A percentile compares a stretch with the other conserved stretches of the same genome.
phyloP scores from a whole-genome alignment of 2,113 vertebrate genomes.

The Ceyx melanurus region DNA sequence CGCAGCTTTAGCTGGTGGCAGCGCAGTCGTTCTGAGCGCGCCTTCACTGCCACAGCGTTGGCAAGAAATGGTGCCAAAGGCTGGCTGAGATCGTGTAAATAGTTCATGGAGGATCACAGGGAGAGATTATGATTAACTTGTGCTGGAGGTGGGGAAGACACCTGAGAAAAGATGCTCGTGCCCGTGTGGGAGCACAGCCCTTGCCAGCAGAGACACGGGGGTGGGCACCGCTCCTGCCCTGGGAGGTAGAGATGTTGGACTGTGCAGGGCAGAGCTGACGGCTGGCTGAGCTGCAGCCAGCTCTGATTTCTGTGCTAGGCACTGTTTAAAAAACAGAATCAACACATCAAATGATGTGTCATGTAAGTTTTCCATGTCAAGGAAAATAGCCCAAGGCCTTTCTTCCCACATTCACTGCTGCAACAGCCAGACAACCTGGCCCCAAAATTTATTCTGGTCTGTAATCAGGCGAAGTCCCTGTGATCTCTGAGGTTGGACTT shows the following conservation, averaged over 20 bases:
- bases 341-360: conserved; percentile 60
- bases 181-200: neutral
- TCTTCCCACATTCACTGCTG: conserved; percentile 47
- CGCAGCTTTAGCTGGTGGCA: neutral
- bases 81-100: neutral
- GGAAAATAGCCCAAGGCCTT: conserved; percentile 52
- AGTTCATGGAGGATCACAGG: neutral
- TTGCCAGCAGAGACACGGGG: neutral
- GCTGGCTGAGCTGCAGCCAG: conserved; percentile 39
- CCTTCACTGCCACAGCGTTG: neutral
- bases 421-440: conserved; percentile 52
- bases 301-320: neutral
- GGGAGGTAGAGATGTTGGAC: neutral
- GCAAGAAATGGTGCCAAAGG: neutral
- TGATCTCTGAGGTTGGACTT: conserved; percentile 26
- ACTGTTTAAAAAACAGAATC: conserved; percentile 52
- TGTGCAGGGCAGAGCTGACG: neutral
- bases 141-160: neutral
- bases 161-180: neutral
- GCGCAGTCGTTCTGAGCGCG: neutral
- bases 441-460: conserved; percentile 49
- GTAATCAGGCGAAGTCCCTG: conserved; percentile 49
- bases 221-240: neutral
- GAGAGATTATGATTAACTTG: neutral
- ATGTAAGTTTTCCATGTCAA: conserved; percentile 57